Evolutionary conservation across 2,888 invertebrate genomes (phyloP).

Genomic region (Xanthorhoe designata): DNA sequence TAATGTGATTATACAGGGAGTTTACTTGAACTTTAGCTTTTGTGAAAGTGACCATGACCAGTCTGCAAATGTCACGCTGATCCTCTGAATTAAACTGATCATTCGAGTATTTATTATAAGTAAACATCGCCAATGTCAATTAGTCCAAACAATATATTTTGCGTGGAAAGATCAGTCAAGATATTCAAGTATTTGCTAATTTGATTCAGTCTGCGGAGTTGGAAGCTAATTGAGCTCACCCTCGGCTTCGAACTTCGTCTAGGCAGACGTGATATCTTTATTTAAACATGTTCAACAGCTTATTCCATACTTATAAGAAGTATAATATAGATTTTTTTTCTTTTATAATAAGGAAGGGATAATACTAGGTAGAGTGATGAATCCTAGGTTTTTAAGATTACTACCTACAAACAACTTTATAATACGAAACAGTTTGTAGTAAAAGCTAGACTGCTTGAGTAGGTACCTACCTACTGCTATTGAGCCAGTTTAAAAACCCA

Average conservation of each 20-base stretch:
- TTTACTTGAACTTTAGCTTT: slow-evolving; percentile 17
- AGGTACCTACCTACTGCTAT: background rate
- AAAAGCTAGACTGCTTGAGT: background rate
- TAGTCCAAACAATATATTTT: background rate
- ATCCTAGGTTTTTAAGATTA: no score
- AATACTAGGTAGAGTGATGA: no score
- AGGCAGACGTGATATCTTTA: slow-evolving; percentile 48
- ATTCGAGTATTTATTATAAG: background rate
- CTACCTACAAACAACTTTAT: no score
- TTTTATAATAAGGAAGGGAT: no score
- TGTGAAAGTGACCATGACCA: slow-evolving; percentile 26
- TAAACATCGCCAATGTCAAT: slow-evolving; percentile 15
- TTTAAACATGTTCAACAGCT: slow-evolving; percentile 1
- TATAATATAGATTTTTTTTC: no score
- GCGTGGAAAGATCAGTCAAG: slow-evolving; percentile 19
- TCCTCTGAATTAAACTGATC: background rate
- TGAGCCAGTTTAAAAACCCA: background rate
- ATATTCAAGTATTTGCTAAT: slow-evolving; percentile 10
- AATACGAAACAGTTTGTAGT: no score
- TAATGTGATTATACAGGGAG: background rate
- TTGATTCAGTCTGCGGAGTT: slow-evolving; percentile 25
- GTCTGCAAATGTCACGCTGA: slow-evolving; percentile 4
- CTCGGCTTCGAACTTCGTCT: slow-evolving; percentile 86
- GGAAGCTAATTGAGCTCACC: slow-evolving; percentile 22
- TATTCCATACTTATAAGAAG: background rate